phyloP scores from a whole-genome alignment of 1,140 invertebrate species.

The Anastrepha ludens region DNA sequence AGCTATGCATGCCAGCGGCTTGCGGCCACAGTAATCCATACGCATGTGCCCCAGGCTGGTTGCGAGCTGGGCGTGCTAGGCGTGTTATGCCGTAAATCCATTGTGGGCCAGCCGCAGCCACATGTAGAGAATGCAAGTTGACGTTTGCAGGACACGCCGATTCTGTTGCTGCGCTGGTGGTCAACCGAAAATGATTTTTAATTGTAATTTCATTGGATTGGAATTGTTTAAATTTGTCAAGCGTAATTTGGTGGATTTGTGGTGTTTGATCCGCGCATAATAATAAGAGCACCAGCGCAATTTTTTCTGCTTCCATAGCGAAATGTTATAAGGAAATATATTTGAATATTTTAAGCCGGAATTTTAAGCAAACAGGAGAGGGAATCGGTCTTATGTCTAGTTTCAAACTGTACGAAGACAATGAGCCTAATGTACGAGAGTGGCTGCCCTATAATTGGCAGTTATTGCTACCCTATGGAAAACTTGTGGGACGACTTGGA shows the following conservation, averaged over 20 bases:
- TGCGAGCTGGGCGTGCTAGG: background rate
- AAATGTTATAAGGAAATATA: too few relatives aligned
- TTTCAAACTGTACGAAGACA: too few relatives aligned
- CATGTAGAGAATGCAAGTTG: background rate
- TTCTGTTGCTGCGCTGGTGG: background rate
- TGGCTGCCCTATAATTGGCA: too few relatives aligned
- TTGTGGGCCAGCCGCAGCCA: background rate
- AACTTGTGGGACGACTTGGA: too few relatives aligned
- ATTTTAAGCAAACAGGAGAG: too few relatives aligned
- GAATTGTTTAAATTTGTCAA: conserved; percentile 5
- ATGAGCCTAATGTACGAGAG: too few relatives aligned
- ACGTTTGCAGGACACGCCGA: background rate
- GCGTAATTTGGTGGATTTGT: background rate
- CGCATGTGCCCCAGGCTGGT: background rate
- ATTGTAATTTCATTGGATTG: conserved; percentile 22
- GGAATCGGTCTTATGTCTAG: too few relatives aligned
- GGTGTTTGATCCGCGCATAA: background rate
- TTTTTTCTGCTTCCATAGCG: too few relatives aligned
- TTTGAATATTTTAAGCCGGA: too few relatives aligned
- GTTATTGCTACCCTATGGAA: too few relatives aligned
- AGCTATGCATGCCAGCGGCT: conserved; percentile 10
- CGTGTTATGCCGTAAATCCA: background rate
- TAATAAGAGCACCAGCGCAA: too few relatives aligned
- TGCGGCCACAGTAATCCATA: background rate
- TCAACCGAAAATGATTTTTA: conserved; percentile 25